These are phyloP conservation scores for Burhinus oedicnemus DNA, from an alignment of 2,113 vertebrate species.

Conservation along the genomic window DNA sequence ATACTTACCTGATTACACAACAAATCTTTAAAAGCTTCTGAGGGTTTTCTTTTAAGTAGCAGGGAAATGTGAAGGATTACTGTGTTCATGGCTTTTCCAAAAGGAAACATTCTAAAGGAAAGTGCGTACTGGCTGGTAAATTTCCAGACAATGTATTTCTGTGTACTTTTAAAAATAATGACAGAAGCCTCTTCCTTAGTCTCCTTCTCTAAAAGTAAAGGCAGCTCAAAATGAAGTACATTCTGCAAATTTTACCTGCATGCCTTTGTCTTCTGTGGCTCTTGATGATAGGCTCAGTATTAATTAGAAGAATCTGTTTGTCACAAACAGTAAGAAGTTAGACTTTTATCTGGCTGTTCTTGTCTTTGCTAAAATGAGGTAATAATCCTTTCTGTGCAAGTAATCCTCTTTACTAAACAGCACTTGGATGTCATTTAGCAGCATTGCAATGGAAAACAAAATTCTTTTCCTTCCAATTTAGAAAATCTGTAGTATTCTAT, in stretches of 20 bases:
- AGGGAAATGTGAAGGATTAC: background rate
- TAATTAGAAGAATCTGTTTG: background rate
- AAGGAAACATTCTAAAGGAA: background rate
- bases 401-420: slow-evolving; percentile 30
- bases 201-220: background rate
- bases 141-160: background rate
- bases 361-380: slow-evolving; percentile 11
- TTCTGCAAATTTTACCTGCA: background rate
- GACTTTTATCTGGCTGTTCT: background rate
- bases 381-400: slow-evolving; percentile 24
- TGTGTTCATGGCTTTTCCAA: background rate
- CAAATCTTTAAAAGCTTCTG: background rate
- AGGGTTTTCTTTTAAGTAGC: background rate
- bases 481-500: slow-evolving; percentile 17
- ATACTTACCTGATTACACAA: background rate
- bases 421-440: background rate
- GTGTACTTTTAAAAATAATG: background rate
- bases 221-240: background rate
- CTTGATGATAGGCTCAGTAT: background rate
- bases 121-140: too few species aligned
- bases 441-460: slow-evolving; percentile 10
- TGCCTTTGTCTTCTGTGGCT: background rate
- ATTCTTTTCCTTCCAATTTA: slow-evolving; percentile 7
- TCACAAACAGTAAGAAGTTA: background rate
- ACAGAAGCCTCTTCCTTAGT: background rate